Evolutionary conservation across 2,113 vertebrate species (phyloP), one percentile per base, ranked within the genome.

Genomic region (Drymodes brunneopygia): DNA sequence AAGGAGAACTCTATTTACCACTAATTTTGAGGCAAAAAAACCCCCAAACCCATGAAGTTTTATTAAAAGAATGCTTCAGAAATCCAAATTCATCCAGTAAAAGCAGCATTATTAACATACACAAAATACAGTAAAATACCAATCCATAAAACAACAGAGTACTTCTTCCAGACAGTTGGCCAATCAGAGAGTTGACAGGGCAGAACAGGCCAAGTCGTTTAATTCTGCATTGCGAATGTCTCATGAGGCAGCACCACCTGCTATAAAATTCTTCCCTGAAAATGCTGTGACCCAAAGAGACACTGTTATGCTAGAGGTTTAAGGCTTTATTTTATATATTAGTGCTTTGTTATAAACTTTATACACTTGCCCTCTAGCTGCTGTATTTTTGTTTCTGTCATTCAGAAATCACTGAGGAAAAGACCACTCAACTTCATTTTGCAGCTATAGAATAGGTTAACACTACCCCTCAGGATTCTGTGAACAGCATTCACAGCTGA

Each of bases 131-230:
- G 72, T 80, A 84, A 81, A 85, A 89, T 35, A 79, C 28, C 67
- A 67, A 79, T 31, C 69, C 82, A 73, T 94, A 81, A 94, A 94
- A 90, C 3, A 14, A 93, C 57, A 82, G 91, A 89, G 53, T 72
- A 67, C 42, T 88, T 73, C 88, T 92, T 88, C 72, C 88, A 94
- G 93, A 90, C 92, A 94, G 85, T 62, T 91, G 85, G 95, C 93
- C 81, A 95, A 69, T 94, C 93, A 90, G 87, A 62, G 94, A 93
- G 87, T 82, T 95, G 95, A 94, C 92, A 94, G 81, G 81, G 93
- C 88, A 93, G 74, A 96, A 96, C 95, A 93, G 83, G 83, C 92
- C 88, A 72, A 91, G 82, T 83, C 64, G 12, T 91, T 88, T 86
- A 90, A 94, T 94, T 94, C 88, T 94, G 84, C 81, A 82, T 35